A percentile compares a stretch with the other conserved stretches of the same genome.
Evolutionary conservation across 2,888 invertebrate species (phyloP).

Genomic region (Vesta saturnalis): DNA sequence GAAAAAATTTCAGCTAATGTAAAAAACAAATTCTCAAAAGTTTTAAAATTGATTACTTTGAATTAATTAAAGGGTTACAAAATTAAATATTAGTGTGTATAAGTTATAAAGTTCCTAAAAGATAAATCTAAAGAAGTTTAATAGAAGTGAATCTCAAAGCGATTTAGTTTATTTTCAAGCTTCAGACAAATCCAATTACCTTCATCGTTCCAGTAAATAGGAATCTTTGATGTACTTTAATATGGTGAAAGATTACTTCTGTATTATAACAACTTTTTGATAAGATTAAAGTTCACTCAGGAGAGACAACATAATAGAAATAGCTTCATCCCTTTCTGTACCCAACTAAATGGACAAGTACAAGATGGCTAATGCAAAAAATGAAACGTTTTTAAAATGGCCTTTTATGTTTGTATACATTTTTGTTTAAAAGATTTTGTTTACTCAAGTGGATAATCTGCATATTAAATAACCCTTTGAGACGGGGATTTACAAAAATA

Average conservation of each 20-base stretch:
- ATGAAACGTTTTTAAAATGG: too few species aligned
- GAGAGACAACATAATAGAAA: constrained; percentile 31
- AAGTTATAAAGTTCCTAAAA: constrained; percentile 25
- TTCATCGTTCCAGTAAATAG: constrained; percentile 54
- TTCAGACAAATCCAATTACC: constrained; percentile 57
- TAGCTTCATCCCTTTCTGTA: constrained; percentile 13
- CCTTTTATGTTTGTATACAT: too few species aligned
- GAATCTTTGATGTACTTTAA: constrained; percentile 59
- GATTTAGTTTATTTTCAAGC: constrained; percentile 51
- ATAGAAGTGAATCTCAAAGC: constrained; percentile 38
- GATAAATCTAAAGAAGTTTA: constrained; percentile 35
- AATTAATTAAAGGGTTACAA: constrained; percentile 30
- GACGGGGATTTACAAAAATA: too few species aligned
- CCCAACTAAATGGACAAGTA: too few species aligned
- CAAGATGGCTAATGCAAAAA: too few species aligned
- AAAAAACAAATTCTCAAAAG: too few species aligned
- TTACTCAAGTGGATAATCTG: too few species aligned
- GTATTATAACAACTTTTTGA: constrained; percentile 63
- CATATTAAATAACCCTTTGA: too few species aligned
- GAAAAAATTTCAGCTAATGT: too few species aligned
- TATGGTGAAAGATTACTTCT: constrained; percentile 60
- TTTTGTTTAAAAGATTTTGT: too few species aligned
- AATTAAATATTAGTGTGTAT: constrained; percentile 26
- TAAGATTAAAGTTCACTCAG: constrained; percentile 55
- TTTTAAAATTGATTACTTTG: constrained; percentile 8